Evolutionary conservation across 2,113 vertebrate species (phyloP), one percentile per base, ranked within the genome.

Genomic region (Upupa epops): DNA sequence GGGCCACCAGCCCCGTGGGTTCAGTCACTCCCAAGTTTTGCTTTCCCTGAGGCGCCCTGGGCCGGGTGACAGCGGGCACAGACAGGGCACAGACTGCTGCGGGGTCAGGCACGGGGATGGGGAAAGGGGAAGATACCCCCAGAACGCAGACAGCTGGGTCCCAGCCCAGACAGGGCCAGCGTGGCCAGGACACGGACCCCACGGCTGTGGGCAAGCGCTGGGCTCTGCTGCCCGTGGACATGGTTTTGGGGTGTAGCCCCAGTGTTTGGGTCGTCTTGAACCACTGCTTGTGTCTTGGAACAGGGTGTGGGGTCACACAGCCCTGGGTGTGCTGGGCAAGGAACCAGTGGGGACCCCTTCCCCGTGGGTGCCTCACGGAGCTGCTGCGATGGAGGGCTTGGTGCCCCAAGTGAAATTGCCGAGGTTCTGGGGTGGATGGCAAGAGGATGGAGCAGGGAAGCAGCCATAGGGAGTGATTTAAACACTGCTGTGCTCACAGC

Each of bases 301-400:
- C 25, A 2, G 32, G 1, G 11, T 4, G 51, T 1, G 51, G 7
- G 68, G 11, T 8, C 12, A 2, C 17, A 22, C 17, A 3, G 46
- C 46, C 46, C 46, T 20, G 18, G 48, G 31, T 37, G 5, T 2
- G 25, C 3, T 4, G 32, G 20, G 79, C 36, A 16, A 10, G 15
- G 40, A 42, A 11, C 25, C 12, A 1, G 3, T 0, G 45, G 68
- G 1, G 20, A 2, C n/a, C 16, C 13, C 0, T 19, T n/a, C 19
- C 45, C 74, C 3, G 1, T 8, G 51, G 26, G 58, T 5, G 4
- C 9, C 5, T 6, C 6, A 1, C 3, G 18, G 42, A 29, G 29
- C 29, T 4, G 10, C n/a, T 8, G 37, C 2, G 11, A 21, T 3
- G 9, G 11, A 3, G 34, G 15, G 58, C 6, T 51, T 16, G 5